Percentiles rank a stretch among this genome's conserved stretches.
Evolutionary conservation across 2,797 vertebrate species (phyloP).

Genomic region (Rhinoraja longicauda): DNA sequence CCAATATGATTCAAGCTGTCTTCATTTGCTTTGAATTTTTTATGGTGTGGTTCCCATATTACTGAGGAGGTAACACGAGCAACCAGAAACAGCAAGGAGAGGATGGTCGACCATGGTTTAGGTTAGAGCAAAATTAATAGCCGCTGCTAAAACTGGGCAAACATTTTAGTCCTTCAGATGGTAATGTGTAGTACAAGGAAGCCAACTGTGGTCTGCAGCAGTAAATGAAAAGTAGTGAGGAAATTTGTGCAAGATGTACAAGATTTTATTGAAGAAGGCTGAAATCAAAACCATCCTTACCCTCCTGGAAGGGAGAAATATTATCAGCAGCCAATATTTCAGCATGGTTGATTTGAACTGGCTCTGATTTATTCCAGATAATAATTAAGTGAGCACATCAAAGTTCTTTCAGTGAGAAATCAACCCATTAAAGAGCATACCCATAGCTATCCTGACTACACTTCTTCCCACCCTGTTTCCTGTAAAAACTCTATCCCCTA

Average conservation of each 20-base stretch:
- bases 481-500: no score
- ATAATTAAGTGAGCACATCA: conserved; percentile 44
- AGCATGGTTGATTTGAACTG: conserved; percentile 41
- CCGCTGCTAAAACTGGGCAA: background rate
- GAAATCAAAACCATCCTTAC: no score
- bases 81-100: background rate
- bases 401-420: conserved; percentile 39
- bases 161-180: no score
- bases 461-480: no score
- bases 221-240: no score
- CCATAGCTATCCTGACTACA: no score
- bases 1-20: background rate
- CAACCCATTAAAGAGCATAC: conserved; percentile 25
- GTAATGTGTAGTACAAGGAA: no score
- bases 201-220: no score
- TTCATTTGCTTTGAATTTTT: background rate
- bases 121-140: background rate
- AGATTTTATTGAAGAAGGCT: no score
- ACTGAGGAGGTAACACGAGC: background rate
- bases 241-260: no score
- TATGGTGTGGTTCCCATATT: background rate
- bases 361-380: conserved; percentile 22
- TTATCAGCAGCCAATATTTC: background rate
- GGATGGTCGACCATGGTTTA: background rate
- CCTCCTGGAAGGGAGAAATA: background rate